These are phyloP conservation scores for Erpetoichthys calabaricus DNA, from an alignment of 2,797 vertebrate species.

Conservation along the genomic window DNA sequence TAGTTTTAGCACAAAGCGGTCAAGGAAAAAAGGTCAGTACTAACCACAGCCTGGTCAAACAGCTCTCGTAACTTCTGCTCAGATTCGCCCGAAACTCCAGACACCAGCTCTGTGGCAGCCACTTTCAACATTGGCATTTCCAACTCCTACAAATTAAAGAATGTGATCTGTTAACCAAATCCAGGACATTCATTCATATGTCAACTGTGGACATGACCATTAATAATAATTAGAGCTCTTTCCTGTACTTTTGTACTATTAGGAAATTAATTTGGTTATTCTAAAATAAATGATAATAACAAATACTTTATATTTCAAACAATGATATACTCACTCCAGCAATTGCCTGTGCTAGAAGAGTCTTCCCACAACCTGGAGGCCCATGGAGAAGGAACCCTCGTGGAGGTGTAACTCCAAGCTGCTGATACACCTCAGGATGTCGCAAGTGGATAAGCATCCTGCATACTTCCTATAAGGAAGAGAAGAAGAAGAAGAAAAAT, in stretches of 20 bases:
- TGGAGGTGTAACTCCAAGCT: conserved; percentile 75
- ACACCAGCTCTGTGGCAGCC: conserved; percentile 84
- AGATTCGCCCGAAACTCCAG: conserved; percentile 87
- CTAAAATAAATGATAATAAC: conserved; percentile 1
- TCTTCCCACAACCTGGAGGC: conserved; percentile 90
- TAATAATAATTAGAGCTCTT: neutral
- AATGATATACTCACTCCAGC: conserved; percentile 65
- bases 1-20: too few species aligned
- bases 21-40: conserved; percentile 12
- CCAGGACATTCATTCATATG: neutral
- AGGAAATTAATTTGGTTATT: neutral
- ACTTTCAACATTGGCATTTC: conserved; percentile 79
- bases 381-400: conserved; percentile 85
- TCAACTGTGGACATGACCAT: neutral
- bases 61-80: conserved; percentile 86
- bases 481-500: neutral
- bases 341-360: conserved; percentile 80
- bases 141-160: conserved; percentile 56
- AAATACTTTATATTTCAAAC: conserved; percentile 4
- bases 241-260: neutral
- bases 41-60: conserved; percentile 81
- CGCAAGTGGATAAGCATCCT: conserved; percentile 81
- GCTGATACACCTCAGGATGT: conserved; percentile 80
- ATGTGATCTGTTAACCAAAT: neutral
- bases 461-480: conserved; percentile 67